Base-by-base conservation (phyloP, 2,888 invertebrate genomes). In the Pheosia gnoma region DNA sequence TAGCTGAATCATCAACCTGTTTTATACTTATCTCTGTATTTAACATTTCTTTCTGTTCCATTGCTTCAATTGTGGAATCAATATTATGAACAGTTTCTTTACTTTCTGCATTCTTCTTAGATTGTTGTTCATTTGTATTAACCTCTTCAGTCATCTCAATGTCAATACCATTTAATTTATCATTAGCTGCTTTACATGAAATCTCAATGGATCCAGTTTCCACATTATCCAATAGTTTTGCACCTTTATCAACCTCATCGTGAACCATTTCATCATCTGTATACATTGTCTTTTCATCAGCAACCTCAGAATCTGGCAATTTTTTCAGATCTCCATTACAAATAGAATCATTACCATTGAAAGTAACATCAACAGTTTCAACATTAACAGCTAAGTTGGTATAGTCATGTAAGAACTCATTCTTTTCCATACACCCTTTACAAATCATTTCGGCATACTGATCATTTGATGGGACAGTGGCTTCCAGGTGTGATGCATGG, bases 381-480 rank as follows among this genome's bases (percentile, higher is more conserved):
- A 66, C 70, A 74, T 86, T 88, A 25, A 91, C 83, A 71, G 92
- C 87, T 59, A 95, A 78, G 0, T 90, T 90, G 65, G 95, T 94
- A 80, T 98, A 98, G 80, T 95, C 94, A 84, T 95, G 94, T 25
- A 98, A 88, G 83, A 98, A 98, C 9, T 95, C 92, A 88, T 97
- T 95, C 61, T 95, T 94, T n/a, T 94, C 92, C 95, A 97, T 96
- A 80, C 98, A 98, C 3, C 78, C 84, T 59, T 95, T 95, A 84
- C 98, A 98, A 59, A 97, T 95, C 96, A 98, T 96, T 94, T 98
- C 98, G 59, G 95, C 94, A 83, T 96, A 97, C 55, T 95, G 94
- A 41, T 94, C 94, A 71, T 93, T 94, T 8, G 94, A 87, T 10
- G 96, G 94, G 56, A 95, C 91, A 58, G 91, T 86, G 4, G 94